These are phyloP conservation scores for Rhynchotus rufescens DNA, from an alignment of 2,797 vertebrate species.

Conservation along the genomic window DNA sequence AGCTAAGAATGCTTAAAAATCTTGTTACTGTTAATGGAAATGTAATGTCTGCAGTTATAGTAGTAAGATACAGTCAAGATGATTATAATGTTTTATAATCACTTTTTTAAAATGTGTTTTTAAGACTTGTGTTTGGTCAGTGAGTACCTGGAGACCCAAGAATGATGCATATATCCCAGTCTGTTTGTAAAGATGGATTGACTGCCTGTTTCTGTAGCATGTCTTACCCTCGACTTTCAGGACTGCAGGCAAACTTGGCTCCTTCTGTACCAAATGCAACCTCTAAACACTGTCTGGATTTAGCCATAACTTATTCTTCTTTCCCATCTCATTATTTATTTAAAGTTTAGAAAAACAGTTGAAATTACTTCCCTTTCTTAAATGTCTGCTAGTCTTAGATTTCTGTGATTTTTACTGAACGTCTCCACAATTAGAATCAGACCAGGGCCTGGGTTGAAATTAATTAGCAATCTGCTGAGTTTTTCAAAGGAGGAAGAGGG, in stretches of 20 bases:
- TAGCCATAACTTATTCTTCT: neutral
- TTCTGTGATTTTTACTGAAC: neutral
- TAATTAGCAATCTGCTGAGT: neutral
- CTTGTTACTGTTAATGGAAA: neutral
- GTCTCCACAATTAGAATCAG: neutral
- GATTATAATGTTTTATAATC: neutral
- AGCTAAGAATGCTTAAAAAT: neutral
- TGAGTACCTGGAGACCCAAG: neutral
- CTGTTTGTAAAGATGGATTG: too few relatives aligned
- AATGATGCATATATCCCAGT: neutral
- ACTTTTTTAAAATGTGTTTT: neutral
- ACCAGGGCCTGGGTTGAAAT: neutral
- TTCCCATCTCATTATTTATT: neutral
- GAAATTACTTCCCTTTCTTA: neutral
- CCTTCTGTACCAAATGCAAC: neutral
- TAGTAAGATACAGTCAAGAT: neutral
- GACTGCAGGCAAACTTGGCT: neutral
- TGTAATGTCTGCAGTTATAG: neutral
- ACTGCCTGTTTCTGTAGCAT: neutral
- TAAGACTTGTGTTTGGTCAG: neutral
- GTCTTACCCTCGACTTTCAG: neutral
- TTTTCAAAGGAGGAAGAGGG: neutral
- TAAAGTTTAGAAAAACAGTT: neutral
- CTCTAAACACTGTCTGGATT: neutral
- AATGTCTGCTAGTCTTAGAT: neutral